phyloP scores from a whole-genome alignment of 2,888 invertebrate species.

The Nemapogon koenigi region DNA sequence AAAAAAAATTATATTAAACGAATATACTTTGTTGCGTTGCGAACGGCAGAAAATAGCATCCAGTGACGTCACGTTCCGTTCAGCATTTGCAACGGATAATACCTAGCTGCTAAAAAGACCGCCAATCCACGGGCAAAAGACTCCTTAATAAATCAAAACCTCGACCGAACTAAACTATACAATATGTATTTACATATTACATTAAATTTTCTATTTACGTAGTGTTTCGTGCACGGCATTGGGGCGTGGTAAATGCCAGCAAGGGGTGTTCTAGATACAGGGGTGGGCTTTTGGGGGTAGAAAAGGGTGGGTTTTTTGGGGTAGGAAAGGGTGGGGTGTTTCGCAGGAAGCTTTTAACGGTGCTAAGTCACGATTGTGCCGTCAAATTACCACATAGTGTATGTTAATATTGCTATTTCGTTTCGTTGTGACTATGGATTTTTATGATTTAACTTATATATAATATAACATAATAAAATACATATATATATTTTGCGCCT shows the following conservation, averaged over 20 bases:
- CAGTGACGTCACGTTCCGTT: too few species aligned
- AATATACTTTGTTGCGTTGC: too few species aligned
- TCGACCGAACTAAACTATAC: not conserved
- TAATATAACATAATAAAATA: too few species aligned
- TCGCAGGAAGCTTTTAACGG: slow-evolving; percentile 47
- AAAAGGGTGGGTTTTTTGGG: slow-evolving; percentile 23
- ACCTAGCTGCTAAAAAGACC: too few species aligned
- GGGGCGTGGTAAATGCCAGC: slow-evolving; percentile 17
- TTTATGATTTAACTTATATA: too few species aligned
- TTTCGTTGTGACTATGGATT: too few species aligned
- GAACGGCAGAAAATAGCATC: too few species aligned
- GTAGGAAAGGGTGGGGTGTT: slow-evolving; percentile 18
- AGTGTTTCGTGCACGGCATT: slow-evolving; percentile 21
- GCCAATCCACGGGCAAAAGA: too few species aligned
- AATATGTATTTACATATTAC: slow-evolving; percentile 12
- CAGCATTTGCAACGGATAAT: too few species aligned
- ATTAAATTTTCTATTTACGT: slow-evolving; percentile 6
- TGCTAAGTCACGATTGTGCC: slow-evolving; percentile 43
- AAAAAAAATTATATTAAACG: too few species aligned
- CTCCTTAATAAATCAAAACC: not conserved
- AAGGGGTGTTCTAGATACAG: too few species aligned
- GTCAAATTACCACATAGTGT: slow-evolving; percentile 28
- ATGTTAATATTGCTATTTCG: not conserved
- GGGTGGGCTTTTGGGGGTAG: slow-evolving; percentile 23
- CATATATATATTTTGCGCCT: too few species aligned